Base-by-base conservation (phyloP, 1,140 invertebrate genomes). In the Cydia amplana region DNA sequence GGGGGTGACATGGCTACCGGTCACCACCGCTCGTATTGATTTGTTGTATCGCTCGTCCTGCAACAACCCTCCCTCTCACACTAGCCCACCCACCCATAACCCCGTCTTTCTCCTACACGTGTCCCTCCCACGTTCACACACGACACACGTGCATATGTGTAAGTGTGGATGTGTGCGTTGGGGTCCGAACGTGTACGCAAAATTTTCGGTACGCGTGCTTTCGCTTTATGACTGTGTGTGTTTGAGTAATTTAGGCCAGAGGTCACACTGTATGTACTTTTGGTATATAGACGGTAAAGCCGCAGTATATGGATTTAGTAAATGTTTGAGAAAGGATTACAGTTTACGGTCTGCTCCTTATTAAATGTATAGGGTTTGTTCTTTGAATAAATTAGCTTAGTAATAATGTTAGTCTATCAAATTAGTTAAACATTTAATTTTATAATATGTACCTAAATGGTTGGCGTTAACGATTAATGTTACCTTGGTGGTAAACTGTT, bases 11-110 rank as follows among this genome's bases (percentile, higher is more conserved):
- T 89, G 91, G 91, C 89, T 92, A 92, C 91, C 91, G 91, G 91
- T 92, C 91, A 92, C 89, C 89, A 90, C 89, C 89, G 91, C 90
- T 90, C 89, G 91, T 92, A 92, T 92, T 92, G 91, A 92, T 92
- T 92, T 91, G 91, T 92, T 92, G 89, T 92, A 92, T 92, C 91
- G 91, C 84, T 92, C 88, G 91, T 92, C 91, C 91, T 92, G 90
- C 88, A 88, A 85, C 82, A 72, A 76, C 86, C 78, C 82, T 92
- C 91, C 85, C 90, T 87, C 78, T 92, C 91, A 74, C 83, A 79
- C 87, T 75, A 75, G 79, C 81, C 25, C 46, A 60, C 77, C 25
- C 70, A 49, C 12, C 73, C 63, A 28, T 82, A 78, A 36, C 18
- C 63, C 80, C 67, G 36, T 89, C 80, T 80, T 83, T 23, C 80